These are phyloP conservation scores for Euplexia lucipara DNA, from an alignment of 2,888 invertebrate species.

Conservation along the genomic window DNA sequence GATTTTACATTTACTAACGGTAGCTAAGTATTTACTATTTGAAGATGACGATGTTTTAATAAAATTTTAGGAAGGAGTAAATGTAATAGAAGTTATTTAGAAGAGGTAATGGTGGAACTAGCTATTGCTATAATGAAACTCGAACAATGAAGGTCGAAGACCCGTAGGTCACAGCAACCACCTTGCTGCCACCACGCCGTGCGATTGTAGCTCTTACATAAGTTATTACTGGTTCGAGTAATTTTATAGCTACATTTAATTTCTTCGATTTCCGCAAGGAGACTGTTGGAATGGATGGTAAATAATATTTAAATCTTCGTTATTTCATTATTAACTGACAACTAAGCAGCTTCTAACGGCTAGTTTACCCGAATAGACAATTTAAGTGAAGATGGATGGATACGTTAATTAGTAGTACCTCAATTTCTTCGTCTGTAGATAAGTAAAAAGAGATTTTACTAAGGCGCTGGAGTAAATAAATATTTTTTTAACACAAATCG, in stretches of 20 bases:
- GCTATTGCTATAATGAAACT: constrained; percentile 84
- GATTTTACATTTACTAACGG: neutral
- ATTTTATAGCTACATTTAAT: constrained; percentile 37
- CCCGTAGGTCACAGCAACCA: constrained; percentile 84
- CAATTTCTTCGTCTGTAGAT: too few species aligned
- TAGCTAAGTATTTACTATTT: neutral
- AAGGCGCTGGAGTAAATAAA: too few species aligned
- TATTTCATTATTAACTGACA: neutral
- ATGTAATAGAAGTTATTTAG: constrained; percentile 56
- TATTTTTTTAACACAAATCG: too few species aligned
- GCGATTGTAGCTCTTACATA: constrained; percentile 67
- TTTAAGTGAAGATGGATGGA: neutral
- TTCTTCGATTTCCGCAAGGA: constrained; percentile 31
- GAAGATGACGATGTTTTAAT: neutral
- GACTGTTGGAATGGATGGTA: constrained; percentile 16
- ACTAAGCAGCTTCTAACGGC: neutral
- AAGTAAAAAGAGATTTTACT: too few species aligned
- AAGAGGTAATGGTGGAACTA: constrained; percentile 68
- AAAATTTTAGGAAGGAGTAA: constrained; percentile 8
- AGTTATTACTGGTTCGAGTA: constrained; percentile 56
- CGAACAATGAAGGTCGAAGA: constrained; percentile 89
- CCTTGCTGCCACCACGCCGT: constrained; percentile 70
- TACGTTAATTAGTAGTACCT: neutral
- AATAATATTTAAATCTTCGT: neutral
- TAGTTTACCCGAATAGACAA: neutral